Percentiles rank a stretch among this genome's conserved stretches.
Conservation (phyloP, 2,888 invertebrate genomes). For the Cyclophora albipunctata region DNA sequence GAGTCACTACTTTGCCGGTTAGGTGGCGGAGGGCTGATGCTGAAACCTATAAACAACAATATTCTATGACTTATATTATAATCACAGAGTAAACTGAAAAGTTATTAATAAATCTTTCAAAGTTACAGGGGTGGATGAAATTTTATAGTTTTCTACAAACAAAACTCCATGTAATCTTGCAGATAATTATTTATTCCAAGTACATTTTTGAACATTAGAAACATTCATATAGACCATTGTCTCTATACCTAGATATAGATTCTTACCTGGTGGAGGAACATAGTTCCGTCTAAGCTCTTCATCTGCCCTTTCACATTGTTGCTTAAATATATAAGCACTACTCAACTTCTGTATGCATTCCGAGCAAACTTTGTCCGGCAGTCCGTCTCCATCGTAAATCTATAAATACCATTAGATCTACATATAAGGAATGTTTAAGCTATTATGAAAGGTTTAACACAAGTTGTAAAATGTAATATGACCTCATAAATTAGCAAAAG, state of each 20-base stretch:
- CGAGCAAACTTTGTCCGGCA: conserved; percentile 68
- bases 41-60: conserved; percentile 46
- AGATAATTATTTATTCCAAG: too few species aligned
- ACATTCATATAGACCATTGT: too few species aligned
- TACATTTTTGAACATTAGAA: too few species aligned
- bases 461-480: too few species aligned
- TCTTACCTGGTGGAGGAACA: conserved; percentile 58
- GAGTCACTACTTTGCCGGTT: conserved; percentile 68
- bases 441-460: too few species aligned
- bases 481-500: too few species aligned
- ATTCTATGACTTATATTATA: background rate
- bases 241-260: background rate
- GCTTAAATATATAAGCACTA: conserved; percentile 68
- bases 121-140: too few species aligned
- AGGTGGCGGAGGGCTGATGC: conserved; percentile 46
- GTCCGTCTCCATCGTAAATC: conserved; percentile 68
- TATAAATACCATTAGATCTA: conserved; percentile 22
- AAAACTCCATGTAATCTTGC: too few species aligned
- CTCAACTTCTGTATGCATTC: conserved; percentile 70
- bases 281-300: conserved; percentile 64
- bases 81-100: background rate
- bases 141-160: too few species aligned
- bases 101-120: background rate
- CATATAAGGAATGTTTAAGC: background rate
- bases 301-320: conserved; percentile 68